These are phyloP conservation scores for Meles meles DNA, from an alignment of 2,113 vertebrate species.

Conservation along the genomic window DNA sequence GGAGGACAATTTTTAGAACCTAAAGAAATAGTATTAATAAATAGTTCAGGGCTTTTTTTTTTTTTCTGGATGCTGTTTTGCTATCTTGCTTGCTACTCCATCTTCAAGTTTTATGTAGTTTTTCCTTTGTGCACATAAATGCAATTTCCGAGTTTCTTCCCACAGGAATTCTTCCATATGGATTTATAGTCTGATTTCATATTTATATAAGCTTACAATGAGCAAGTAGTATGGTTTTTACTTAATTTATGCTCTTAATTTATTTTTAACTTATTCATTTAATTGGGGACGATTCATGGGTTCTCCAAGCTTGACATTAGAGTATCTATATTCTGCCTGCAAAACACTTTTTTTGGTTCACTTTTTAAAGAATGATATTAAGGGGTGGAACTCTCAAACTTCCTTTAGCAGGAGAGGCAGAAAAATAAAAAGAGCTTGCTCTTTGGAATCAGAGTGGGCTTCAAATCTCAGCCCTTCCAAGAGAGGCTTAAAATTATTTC, in stretches of 20 bases:
- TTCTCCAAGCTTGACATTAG: background rate
- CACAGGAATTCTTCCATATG: background rate
- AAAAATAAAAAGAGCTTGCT: background rate
- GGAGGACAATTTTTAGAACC: background rate
- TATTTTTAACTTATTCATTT: conserved; percentile 47
- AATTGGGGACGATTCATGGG: background rate
- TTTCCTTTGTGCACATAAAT: background rate
- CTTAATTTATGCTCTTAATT: conserved; percentile 11
- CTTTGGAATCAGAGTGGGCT: background rate
- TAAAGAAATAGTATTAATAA: background rate
- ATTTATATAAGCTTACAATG: conserved; percentile 11
- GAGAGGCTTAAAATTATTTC: background rate
- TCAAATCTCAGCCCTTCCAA: background rate
- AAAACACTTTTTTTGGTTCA: background rate
- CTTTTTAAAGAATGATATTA: background rate
- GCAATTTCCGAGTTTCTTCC: background rate
- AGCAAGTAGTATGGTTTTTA: conserved; percentile 12
- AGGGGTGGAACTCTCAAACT: background rate
- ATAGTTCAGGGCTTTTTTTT: background rate
- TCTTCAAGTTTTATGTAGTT: background rate
- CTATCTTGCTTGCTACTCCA: background rate
- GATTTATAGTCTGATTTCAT: conserved; percentile 1
- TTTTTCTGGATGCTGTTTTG: background rate
- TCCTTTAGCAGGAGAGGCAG: background rate
- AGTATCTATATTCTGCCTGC: background rate